Evolutionary conservation across 2,888 invertebrate genomes (phyloP).

Genomic region (Cheiracanthium punctorium): DNA sequence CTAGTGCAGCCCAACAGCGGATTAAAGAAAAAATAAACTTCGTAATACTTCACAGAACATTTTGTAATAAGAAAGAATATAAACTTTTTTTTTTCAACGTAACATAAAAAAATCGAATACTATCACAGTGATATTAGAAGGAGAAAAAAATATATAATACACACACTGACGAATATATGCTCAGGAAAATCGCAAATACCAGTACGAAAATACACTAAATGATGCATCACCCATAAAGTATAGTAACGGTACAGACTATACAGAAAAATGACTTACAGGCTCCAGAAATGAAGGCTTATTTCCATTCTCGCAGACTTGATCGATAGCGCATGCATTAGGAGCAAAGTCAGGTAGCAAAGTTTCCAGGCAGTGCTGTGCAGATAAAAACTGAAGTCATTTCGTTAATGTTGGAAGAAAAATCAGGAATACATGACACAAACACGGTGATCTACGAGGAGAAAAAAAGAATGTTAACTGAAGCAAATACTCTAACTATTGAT

Average conservation of each 20-base stretch:
- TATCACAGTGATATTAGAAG: no score
- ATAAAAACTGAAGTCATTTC: neutral
- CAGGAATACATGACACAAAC: neutral
- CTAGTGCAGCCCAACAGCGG: no score
- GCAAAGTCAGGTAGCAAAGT: neutral
- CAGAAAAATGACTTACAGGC: neutral
- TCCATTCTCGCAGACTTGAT: neutral
- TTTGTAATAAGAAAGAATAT: no score
- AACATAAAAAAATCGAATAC: no score
- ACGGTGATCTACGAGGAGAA: neutral
- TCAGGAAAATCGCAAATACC: no score
- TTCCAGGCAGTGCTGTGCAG: neutral
- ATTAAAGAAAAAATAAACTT: no score
- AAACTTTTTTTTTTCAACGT: no score
- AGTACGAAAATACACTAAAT: no score
- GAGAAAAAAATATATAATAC: no score
- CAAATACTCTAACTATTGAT: neutral
- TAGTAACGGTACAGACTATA: neutral
- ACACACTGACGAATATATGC: no score
- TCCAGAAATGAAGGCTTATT: neutral
- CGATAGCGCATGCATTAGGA: neutral
- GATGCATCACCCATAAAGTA: no score
- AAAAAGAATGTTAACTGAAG: neutral
- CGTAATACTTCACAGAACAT: no score
- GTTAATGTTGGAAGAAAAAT: neutral